Percentiles rank a stretch among this genome's conserved stretches.
Conservation (phyloP, 2,797 vertebrate genomes). For the Platalea minor region DNA sequence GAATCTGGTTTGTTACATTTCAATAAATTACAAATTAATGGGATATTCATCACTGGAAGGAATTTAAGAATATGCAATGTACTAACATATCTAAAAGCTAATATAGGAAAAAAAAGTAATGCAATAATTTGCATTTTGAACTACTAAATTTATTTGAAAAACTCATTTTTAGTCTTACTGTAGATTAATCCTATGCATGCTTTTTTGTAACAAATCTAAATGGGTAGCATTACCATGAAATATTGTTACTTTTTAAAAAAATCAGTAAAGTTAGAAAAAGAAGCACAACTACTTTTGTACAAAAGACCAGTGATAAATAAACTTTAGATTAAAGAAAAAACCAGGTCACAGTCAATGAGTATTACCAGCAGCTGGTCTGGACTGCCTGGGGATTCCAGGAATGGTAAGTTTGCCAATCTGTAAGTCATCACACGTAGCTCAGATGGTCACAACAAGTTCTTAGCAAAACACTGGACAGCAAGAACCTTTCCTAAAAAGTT, state of each 20-base stretch:
- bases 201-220: neutral
- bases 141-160: neutral
- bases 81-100: neutral
- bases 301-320: neutral
- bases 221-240: neutral
- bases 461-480: neutral
- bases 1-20: neutral
- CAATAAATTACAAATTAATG: neutral
- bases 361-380: neutral
- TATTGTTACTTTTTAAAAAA: neutral
- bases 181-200: neutral
- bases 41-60: neutral
- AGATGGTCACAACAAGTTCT: neutral
- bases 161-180: slow-evolving; percentile 14
- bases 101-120: rapidly evolving
- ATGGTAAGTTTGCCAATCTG: neutral
- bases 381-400: neutral
- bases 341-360: neutral
- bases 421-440: neutral
- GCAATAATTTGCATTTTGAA: neutral
- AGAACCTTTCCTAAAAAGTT: neutral
- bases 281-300: neutral
- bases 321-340: neutral
- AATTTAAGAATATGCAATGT: neutral
- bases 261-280: neutral